These are phyloP conservation scores for Trachops cirrhosus DNA, from an alignment of 2,797 vertebrate genomes.

Conservation along the genomic window DNA sequence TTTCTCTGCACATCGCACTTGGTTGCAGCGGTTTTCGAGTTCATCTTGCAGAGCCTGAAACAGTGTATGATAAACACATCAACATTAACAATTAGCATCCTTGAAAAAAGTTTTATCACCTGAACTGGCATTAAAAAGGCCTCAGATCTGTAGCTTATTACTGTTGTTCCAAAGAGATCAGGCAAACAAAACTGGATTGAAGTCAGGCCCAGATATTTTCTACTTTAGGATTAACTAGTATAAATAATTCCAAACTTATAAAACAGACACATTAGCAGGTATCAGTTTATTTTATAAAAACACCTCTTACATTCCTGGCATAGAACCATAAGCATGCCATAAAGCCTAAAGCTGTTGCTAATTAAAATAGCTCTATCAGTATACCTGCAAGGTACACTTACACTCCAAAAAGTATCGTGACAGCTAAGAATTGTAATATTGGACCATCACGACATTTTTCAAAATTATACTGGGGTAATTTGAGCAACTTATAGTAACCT, in stretches of 20 bases:
- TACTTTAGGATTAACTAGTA: background rate
- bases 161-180: background rate
- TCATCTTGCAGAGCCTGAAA: slow-evolving; percentile 91
- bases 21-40: slow-evolving; percentile 85
- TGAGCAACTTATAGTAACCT: background rate
- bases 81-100: background rate
- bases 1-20: slow-evolving; percentile 85
- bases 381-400: background rate
- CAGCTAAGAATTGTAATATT: background rate
- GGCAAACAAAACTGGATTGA: background rate
- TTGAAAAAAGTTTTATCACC: background rate
- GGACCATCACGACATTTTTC: background rate
- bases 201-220: background rate
- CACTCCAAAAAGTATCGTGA: background rate
- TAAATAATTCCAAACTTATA: background rate
- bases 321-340: background rate
- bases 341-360: background rate
- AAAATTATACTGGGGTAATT: background rate
- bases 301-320: background rate
- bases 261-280: slow-evolving; percentile 11
- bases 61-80: background rate
- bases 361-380: background rate
- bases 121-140: background rate
- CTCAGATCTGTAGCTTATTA: background rate
- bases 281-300: slow-evolving; percentile 26